phyloP scores from a whole-genome alignment of 2,888 invertebrate species.

The Cheilosia urbana region DNA sequence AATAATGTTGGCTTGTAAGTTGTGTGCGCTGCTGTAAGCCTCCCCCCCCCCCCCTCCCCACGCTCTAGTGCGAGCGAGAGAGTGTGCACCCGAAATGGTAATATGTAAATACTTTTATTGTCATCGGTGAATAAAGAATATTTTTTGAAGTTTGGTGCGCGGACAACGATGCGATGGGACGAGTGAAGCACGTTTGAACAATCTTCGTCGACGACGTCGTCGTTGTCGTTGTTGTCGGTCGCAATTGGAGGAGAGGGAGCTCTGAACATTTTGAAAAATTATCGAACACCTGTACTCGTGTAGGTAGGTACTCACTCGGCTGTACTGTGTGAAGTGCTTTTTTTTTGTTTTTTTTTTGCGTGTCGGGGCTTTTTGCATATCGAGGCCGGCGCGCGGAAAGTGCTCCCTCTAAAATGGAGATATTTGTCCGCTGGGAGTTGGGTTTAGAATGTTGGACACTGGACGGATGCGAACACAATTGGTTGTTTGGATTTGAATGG shows the following conservation, averaged over 20 bases:
- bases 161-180: conserved; percentile 6
- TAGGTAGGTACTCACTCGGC: conserved; percentile 46
- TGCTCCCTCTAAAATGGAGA: conserved; percentile 69
- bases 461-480: conserved; percentile 60
- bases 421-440: conserved; percentile 73
- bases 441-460: conserved; percentile 35
- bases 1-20: conserved; percentile 72
- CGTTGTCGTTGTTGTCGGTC: background rate
- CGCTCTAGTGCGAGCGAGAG: background rate
- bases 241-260: background rate
- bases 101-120: conserved; percentile 84
- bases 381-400: conserved; percentile 12
- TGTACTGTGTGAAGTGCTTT: conserved; percentile 51
- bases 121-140: conserved; percentile 79
- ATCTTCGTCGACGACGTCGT: background rate
- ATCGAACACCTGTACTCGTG: conserved; percentile 75
- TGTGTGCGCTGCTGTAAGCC: conserved; percentile 13
- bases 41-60: background rate
- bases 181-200: background rate
- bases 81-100: conserved; percentile 81
- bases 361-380: conserved; percentile 41
- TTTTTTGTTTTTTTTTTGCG: background rate
- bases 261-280: conserved; percentile 73
- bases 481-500: conserved; percentile 71
- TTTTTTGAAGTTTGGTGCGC: conserved; percentile 66